These are phyloP conservation scores for Brevimyrus niger DNA, from an alignment of 2,113 vertebrate species.

Conservation along the genomic window DNA sequence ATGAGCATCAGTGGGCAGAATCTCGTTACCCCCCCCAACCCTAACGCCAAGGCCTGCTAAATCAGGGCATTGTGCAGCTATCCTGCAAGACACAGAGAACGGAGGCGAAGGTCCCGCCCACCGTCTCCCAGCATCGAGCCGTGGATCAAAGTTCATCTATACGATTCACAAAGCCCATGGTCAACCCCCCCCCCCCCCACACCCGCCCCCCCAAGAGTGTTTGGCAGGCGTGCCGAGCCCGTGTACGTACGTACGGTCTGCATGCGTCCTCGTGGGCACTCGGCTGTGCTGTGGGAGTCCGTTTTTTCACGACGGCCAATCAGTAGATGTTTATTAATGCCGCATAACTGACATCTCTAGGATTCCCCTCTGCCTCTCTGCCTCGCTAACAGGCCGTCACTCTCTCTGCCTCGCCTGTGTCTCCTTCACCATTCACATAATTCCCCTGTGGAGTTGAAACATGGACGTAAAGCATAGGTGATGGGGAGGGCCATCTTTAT, in stretches of 20 bases:
- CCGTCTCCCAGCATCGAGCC: background rate
- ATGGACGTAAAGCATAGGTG: background rate
- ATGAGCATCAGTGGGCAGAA: background rate
- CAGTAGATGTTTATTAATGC: constrained; percentile 36
- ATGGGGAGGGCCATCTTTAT: background rate
- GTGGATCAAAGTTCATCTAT: background rate
- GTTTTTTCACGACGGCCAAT: constrained; percentile 17
- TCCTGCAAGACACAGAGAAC: background rate
- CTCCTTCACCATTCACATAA: background rate
- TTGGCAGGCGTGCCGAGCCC: background rate
- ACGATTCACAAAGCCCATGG: background rate
- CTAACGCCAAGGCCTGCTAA: background rate
- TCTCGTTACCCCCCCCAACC: background rate
- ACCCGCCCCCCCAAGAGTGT: background rate
- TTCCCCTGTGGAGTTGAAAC: background rate
- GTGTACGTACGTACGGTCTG: background rate
- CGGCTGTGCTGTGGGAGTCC: constrained; percentile 17
- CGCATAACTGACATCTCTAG: constrained; percentile 29
- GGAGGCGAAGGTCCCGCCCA: background rate
- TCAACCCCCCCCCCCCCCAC: background rate
- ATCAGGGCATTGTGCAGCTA: constrained; percentile 8
- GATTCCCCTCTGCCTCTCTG: background rate
- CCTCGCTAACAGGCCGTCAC: background rate
- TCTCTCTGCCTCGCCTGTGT: background rate
- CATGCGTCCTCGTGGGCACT: background rate